phyloP scores from a whole-genome alignment of 2,888 invertebrate species.

The Spicauda simplicius region DNA sequence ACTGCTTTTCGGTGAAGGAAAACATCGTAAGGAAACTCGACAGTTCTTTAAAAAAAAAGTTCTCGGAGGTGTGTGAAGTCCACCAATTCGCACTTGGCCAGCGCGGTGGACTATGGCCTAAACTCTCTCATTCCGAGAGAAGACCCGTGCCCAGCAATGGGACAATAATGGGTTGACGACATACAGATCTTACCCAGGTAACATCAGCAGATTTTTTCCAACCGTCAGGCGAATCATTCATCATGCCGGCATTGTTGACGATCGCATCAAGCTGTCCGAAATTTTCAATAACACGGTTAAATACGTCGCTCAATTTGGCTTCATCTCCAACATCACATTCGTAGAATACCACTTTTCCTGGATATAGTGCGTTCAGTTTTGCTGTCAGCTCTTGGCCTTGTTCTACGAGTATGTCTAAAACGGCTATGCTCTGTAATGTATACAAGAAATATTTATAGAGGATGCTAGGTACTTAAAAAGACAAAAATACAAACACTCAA shows the following conservation, averaged over 20 bases:
- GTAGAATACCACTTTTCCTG: conserved; percentile 48
- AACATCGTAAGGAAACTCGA: too few species aligned
- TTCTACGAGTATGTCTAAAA: conserved; percentile 6
- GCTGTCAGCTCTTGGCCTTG: conserved; percentile 14
- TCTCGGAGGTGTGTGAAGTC: too few species aligned
- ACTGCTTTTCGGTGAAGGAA: too few species aligned
- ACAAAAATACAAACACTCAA: too few species aligned
- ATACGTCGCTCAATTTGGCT: conserved; percentile 46
- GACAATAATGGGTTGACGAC: too few species aligned
- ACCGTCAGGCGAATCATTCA: conserved; percentile 48
- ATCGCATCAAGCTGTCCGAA: conserved; percentile 54
- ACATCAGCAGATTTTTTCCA: conserved; percentile 35
- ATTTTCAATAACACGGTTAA: conserved; percentile 46
- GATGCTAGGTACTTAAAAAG: too few species aligned
- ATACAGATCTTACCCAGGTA: conserved; percentile 16
- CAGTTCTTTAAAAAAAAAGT: too few species aligned
- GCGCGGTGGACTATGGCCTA: too few species aligned
- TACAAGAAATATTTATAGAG: not conserved
- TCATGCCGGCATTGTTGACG: conserved; percentile 59
- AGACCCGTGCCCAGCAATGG: too few species aligned
- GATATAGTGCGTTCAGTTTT: conserved; percentile 30
- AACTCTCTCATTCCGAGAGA: too few species aligned
- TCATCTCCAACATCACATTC: conserved; percentile 57
- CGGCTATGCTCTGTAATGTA: not conserved
- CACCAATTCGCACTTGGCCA: too few species aligned